Percentiles rank a stretch among this genome's conserved stretches.
These are phyloP conservation scores for Crocidura indochinensis DNA, from an alignment of 2,797 vertebrate genomes.

Conservation along the genomic window DNA sequence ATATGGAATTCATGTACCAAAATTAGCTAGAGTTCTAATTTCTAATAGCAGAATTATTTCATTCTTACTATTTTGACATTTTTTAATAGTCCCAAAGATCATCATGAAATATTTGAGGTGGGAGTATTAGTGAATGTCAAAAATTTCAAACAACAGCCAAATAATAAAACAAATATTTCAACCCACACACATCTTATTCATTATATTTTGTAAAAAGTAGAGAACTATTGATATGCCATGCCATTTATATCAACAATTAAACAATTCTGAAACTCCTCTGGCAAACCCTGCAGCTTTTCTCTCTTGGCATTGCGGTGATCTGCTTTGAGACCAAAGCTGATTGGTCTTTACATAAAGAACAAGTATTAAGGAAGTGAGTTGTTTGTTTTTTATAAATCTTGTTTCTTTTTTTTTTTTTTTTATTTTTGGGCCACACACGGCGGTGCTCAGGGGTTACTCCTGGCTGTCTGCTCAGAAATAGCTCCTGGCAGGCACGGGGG, in stretches of 20 bases:
- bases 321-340: constrained; percentile 29
- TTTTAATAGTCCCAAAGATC: constrained; percentile 64
- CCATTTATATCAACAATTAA: constrained; percentile 73
- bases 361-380: constrained; percentile 54
- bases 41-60: constrained; percentile 43
- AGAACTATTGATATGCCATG: constrained; percentile 67
- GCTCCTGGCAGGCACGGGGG: too few species aligned
- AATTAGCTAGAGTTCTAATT: constrained; percentile 55
- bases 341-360: constrained; percentile 44
- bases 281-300: constrained; percentile 53
- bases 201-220: constrained; percentile 70
- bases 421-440: too few species aligned
- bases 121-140: constrained; percentile 76
- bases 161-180: constrained; percentile 82
- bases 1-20: constrained; percentile 44
- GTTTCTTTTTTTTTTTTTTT: neutral
- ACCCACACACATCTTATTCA: constrained; percentile 79
- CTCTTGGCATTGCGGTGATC: constrained; percentile 50
- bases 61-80: constrained; percentile 75
- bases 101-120: constrained; percentile 74
- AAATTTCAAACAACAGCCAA: constrained; percentile 77
- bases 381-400: constrained; percentile 2
- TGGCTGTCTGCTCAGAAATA: too few species aligned
- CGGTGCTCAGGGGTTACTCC: too few species aligned
- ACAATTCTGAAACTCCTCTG: constrained; percentile 52